A percentile compares a stretch with the other conserved stretches of the same genome.
These are phyloP conservation scores for Quadroppia sp. DNA, from an alignment of 2,888 invertebrate genomes.

Conservation along the genomic window DNA sequence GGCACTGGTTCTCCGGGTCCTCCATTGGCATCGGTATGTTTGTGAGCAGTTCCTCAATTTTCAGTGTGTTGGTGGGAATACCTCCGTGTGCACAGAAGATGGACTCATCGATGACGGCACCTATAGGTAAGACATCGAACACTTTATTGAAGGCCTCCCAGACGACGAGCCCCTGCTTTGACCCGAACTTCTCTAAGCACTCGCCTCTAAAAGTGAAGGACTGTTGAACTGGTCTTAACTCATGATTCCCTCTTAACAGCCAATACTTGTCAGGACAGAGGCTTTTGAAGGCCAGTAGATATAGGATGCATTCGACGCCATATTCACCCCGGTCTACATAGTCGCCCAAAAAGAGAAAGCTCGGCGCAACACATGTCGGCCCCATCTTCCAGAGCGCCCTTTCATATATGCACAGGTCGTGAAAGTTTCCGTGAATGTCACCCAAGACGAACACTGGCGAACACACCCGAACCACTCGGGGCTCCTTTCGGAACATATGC, in stretches of 20 bases:
- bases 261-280: slow-evolving; percentile 63
- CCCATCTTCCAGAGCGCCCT: slow-evolving; percentile 66
- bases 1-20: slow-evolving; percentile 64
- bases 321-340: slow-evolving; percentile 69
- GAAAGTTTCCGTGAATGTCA: slow-evolving; percentile 70
- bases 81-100: slow-evolving; percentile 75
- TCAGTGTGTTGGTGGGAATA: slow-evolving; percentile 59
- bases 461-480: slow-evolving; percentile 57
- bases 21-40: slow-evolving; percentile 63
- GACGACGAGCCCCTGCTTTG: slow-evolving; percentile 60
- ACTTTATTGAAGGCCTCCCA: slow-evolving; percentile 68
- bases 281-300: slow-evolving; percentile 67
- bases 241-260: slow-evolving; percentile 69
- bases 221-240: slow-evolving; percentile 67
- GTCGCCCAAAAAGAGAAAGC: slow-evolving; percentile 68
- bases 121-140: slow-evolving; percentile 68
- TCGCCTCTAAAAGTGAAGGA: slow-evolving; percentile 71
- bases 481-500: slow-evolving; percentile 58
- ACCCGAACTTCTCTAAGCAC: slow-evolving; percentile 65
- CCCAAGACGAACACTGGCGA: slow-evolving; percentile 63
- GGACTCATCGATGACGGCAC: slow-evolving; percentile 68
- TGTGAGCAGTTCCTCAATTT: slow-evolving; percentile 56
- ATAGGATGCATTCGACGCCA: slow-evolving; percentile 60
- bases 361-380: slow-evolving; percentile 62
- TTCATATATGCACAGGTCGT: slow-evolving; percentile 66